These are phyloP conservation scores for Catharus fuscescens DNA, from an alignment of 2,113 vertebrate genomes.

Conservation along the genomic window DNA sequence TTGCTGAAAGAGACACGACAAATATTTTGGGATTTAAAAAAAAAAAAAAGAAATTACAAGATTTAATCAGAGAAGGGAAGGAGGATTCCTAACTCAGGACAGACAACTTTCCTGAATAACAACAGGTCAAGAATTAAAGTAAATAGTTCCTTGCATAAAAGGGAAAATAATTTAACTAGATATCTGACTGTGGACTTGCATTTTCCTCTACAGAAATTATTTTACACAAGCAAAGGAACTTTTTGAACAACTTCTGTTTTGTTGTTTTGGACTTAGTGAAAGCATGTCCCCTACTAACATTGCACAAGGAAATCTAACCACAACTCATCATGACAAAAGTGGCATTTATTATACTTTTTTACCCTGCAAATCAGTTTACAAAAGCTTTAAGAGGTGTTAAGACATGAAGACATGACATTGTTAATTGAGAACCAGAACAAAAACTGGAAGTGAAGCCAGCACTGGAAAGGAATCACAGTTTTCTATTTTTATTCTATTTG, in stretches of 20 bases:
- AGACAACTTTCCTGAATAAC: background rate
- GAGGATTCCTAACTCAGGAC: background rate
- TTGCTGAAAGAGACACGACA: background rate
- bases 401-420: background rate
- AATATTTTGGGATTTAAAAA: background rate
- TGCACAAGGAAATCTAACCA: background rate
- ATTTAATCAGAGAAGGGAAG: background rate
- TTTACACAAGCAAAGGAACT: background rate
- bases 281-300: background rate
- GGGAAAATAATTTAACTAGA: background rate
- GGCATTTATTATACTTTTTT: background rate
- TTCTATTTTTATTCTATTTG: background rate
- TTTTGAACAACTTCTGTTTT: background rate
- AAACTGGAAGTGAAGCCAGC: background rate
- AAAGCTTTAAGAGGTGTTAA: background rate
- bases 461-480: background rate
- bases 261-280: background rate
- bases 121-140: background rate
- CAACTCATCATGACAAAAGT: background rate
- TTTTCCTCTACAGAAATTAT: background rate
- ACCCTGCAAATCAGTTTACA: background rate
- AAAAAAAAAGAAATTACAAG: background rate
- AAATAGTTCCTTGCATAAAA: background rate
- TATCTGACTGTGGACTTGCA: background rate
- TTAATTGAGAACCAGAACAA: background rate